Percentiles rank a stretch among this genome's conserved stretches.
phyloP scores from a whole-genome alignment of 2,113 vertebrate species.

The Ammospiza caudacuta region DNA sequence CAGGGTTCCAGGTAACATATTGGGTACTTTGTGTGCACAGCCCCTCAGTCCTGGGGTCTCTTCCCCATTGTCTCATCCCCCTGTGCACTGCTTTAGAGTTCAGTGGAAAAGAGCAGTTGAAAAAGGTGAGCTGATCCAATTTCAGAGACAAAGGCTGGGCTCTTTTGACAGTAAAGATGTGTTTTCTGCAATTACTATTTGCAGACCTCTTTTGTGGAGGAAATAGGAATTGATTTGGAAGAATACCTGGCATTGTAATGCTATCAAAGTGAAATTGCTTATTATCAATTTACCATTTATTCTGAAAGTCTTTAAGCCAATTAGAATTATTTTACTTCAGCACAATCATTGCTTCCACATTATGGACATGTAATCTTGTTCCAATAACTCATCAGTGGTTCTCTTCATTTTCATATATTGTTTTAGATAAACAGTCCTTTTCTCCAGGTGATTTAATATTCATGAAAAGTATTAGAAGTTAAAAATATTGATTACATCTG shows the following conservation, averaged over 20 bases:
- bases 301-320: slow-evolving; percentile 36
- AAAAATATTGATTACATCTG: background rate
- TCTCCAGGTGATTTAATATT: background rate
- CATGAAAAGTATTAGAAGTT: background rate
- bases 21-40: background rate
- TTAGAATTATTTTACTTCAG: slow-evolving; percentile 45
- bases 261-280: background rate
- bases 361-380: background rate
- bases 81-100: background rate
- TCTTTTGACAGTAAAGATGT: slow-evolving; percentile 13
- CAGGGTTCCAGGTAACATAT: background rate
- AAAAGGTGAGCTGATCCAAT: background rate
- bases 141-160: slow-evolving; percentile 9
- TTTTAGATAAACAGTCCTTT: background rate
- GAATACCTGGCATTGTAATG: slow-evolving; percentile 31
- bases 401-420: background rate
- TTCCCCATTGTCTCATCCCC: background rate
- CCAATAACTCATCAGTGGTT: background rate
- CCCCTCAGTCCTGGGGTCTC: background rate
- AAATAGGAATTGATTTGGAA: slow-evolving; percentile 57
- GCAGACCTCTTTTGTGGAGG: slow-evolving; percentile 37
- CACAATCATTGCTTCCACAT: background rate
- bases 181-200: slow-evolving; percentile 43
- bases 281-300: slow-evolving; percentile 55
- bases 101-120: background rate